These are phyloP conservation scores for Eupithecia dodoneata DNA, from an alignment of 2,888 invertebrate species.

Conservation along the genomic window DNA sequence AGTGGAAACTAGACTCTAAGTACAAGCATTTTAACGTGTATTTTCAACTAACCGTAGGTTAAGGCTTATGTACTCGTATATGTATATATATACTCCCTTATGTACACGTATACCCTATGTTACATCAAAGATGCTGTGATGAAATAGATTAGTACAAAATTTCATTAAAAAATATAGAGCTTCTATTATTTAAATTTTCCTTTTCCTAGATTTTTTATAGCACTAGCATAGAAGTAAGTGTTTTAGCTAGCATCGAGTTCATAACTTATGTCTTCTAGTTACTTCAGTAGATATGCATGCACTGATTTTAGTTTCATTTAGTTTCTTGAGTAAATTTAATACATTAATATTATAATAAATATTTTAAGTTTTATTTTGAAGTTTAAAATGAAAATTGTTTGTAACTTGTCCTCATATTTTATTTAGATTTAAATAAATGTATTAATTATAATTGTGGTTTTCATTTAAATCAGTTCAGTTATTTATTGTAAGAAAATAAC, in stretches of 20 bases:
- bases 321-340: neutral
- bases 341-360: neutral
- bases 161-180: neutral
- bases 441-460: neutral
- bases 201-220: neutral
- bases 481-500: no score
- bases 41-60: constrained; percentile 23
- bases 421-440: neutral
- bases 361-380: neutral
- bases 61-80: constrained; percentile 33
- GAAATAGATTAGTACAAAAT: constrained; percentile 44
- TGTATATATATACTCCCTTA: constrained; percentile 6
- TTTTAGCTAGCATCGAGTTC: neutral
- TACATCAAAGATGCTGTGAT: constrained; percentile 66
- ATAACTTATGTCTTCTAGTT: neutral
- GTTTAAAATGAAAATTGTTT: neutral
- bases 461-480: neutral
- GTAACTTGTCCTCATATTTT: neutral
- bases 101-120: constrained; percentile 18
- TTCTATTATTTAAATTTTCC: neutral
- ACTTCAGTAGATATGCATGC: neutral
- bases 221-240: neutral
- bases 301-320: no score
- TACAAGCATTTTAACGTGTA: constrained; percentile 17
- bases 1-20: constrained; percentile 23